phyloP scores from a whole-genome alignment of 2,888 invertebrate genomes.

The Muscina levida region DNA sequence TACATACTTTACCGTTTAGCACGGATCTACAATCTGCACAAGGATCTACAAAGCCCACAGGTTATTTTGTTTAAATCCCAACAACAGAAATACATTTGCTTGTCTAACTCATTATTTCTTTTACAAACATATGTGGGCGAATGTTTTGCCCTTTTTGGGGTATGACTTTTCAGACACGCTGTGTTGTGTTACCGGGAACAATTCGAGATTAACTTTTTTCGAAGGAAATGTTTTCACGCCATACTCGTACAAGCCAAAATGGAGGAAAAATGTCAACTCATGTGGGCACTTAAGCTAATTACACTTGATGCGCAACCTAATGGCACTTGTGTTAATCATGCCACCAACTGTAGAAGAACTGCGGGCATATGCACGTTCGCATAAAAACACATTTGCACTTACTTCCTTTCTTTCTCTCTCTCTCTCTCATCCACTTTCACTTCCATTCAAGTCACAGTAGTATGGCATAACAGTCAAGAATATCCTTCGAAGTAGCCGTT shows the following conservation, averaged over 20 bases:
- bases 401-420: no score
- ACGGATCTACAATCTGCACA: no score
- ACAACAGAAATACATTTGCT: no score
- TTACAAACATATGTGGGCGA: no score
- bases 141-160: no score
- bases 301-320: constrained; percentile 66
- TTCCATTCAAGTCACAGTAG: no score
- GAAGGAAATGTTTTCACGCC: background rate
- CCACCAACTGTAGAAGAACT: background rate
- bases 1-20: no score
- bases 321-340: constrained; percentile 36
- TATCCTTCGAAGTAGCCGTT: background rate
- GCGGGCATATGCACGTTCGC: background rate
- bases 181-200: no score
- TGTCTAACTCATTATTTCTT: no score
- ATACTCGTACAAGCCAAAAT: no score
- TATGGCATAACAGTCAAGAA: background rate
- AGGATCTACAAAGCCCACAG: background rate
- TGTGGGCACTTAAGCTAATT: constrained; percentile 74
- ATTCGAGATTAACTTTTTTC: no score
- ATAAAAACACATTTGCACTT: background rate
- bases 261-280: constrained; percentile 60
- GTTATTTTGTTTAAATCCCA: background rate
- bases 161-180: no score
- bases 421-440: background rate